Evolutionary conservation across 2,113 vertebrate genomes (phyloP).

Genomic region (Setophaga petechia): DNA sequence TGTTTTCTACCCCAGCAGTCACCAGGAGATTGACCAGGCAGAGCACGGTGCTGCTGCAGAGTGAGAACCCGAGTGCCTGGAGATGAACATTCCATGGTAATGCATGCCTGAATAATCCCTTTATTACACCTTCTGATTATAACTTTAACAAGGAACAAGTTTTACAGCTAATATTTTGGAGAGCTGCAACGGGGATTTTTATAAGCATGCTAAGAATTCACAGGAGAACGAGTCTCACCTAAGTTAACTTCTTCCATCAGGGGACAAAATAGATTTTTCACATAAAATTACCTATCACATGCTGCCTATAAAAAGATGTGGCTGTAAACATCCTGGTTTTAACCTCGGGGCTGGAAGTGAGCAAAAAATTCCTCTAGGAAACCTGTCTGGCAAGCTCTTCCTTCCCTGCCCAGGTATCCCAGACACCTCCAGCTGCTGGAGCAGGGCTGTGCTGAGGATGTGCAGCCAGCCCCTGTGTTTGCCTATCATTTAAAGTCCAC

Average conservation of each 20-base stretch:
- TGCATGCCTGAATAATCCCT: constrained; percentile 24
- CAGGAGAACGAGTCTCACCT: constrained; percentile 3
- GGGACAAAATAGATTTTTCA: constrained; percentile 34
- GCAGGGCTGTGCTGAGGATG: background rate
- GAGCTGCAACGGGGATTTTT: background rate
- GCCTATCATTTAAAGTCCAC: background rate
- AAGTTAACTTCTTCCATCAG: constrained; percentile 45
- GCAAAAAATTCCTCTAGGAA: background rate
- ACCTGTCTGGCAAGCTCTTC: background rate
- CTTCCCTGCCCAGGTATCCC: background rate
- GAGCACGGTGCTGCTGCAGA: background rate
- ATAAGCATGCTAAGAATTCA: background rate
- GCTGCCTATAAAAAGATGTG: constrained; percentile 17
- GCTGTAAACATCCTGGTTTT: constrained; percentile 23
- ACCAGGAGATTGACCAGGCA: background rate
- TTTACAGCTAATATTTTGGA: constrained; percentile 55
- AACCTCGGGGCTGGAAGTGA: background rate
- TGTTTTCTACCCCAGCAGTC: constrained; percentile 36
- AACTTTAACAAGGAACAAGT: constrained; percentile 56
- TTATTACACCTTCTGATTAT: constrained; percentile 22
- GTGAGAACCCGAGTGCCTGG: background rate
- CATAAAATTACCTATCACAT: constrained; percentile 22
- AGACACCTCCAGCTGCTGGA: rapidly evolving
- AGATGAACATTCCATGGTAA: background rate
- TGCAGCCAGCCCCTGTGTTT: background rate